Conservation (phyloP, 2,797 vertebrate species). For the Falco columbarius region DNA sequence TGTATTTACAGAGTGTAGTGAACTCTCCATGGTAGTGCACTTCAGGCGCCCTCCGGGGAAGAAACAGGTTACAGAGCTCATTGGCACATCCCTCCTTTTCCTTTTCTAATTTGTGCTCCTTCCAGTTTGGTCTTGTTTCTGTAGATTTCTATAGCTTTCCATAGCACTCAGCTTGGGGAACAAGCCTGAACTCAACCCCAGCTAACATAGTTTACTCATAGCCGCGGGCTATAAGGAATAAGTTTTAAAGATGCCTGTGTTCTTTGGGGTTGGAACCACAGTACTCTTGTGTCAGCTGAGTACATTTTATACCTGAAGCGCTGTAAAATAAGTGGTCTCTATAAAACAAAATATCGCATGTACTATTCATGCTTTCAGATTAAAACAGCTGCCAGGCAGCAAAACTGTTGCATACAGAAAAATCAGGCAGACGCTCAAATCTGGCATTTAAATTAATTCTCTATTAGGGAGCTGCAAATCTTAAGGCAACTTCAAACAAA, state of each 20-base stretch:
- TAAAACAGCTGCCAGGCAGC: conserved; percentile 2
- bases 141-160: background rate
- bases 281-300: background rate
- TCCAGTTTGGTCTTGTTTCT: conserved; percentile 42
- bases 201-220: background rate
- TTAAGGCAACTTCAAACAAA: background rate
- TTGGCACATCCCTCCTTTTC: background rate
- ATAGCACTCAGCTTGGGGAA: background rate
- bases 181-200: conserved; percentile 28
- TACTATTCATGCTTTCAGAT: background rate
- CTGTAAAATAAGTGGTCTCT: background rate
- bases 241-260: background rate
- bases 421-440: background rate
- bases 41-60: background rate
- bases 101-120: background rate
- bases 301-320: background rate
- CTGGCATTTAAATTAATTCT: background rate
- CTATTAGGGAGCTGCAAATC: background rate
- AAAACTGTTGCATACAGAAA: background rate
- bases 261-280: background rate
- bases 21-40: conserved; percentile 18
- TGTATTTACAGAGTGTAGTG: background rate
- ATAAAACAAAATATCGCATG: background rate
- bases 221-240: background rate
- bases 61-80: background rate